phyloP scores from a whole-genome alignment of 2,113 vertebrate species.

The Chlorocebus sabaeus region DNA sequence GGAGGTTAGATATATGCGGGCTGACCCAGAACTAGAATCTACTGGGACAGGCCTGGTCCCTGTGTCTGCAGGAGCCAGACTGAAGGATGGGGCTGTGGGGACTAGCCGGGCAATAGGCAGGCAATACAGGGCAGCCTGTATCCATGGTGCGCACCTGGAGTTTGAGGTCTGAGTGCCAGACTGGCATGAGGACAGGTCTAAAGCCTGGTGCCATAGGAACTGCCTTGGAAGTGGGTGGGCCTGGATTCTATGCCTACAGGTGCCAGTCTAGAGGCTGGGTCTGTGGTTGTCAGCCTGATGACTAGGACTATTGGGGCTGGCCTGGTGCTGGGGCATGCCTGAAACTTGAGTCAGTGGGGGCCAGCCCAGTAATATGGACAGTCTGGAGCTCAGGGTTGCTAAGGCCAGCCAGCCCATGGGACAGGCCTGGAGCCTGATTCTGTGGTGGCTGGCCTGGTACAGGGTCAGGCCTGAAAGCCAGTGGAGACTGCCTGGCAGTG shows the following conservation, averaged over 20 bases:
- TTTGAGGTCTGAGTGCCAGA: not conserved
- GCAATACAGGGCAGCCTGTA: no score
- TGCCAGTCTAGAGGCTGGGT: not conserved
- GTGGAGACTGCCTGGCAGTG: not conserved
- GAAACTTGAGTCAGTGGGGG: not conserved
- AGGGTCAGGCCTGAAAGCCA: not conserved
- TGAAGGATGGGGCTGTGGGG: not conserved
- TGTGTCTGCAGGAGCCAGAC: not conserved
- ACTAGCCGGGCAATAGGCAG: not conserved
- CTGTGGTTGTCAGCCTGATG: no score
- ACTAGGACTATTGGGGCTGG: no score
- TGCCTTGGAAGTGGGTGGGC: not conserved
- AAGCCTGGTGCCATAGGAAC: not conserved
- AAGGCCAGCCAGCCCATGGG: not conserved
- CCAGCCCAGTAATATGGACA: not conserved
- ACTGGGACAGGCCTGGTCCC: not conserved
- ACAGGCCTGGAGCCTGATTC: not conserved
- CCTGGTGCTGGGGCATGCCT: not conserved
- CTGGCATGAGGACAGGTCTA: not conserved
- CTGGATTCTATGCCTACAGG: not conserved
- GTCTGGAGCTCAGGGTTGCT: not conserved
- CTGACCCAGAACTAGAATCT: not conserved
- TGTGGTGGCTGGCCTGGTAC: not conserved
- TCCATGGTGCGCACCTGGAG: not conserved
- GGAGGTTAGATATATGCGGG: not conserved